phyloP scores from a whole-genome alignment of 2,113 vertebrate genomes.

The Dromas ardeola region DNA sequence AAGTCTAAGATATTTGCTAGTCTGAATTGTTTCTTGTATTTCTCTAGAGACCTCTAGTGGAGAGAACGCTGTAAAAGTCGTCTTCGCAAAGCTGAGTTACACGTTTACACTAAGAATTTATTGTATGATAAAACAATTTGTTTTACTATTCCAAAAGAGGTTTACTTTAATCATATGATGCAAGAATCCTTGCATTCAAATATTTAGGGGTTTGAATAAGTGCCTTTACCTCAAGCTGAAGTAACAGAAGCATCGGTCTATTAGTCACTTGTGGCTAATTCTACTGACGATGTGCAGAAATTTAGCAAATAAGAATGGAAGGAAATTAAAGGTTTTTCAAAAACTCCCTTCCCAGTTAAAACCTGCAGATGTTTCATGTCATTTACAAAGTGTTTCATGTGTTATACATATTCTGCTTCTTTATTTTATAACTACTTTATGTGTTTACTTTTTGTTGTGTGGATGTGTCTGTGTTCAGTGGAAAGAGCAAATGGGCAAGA shows the following conservation, averaged over 20 bases:
- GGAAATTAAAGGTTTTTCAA: background rate
- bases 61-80: background rate
- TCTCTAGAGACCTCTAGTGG: constrained; percentile 81
- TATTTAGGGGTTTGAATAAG: background rate
- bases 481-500: background rate
- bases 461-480: background rate
- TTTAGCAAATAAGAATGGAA: background rate
- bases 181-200: background rate
- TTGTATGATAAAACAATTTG: background rate
- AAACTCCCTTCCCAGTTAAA: background rate
- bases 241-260: background rate
- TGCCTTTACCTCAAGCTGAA: background rate
- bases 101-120: background rate
- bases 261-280: background rate
- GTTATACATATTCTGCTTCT: background rate
- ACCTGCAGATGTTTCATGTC: background rate
- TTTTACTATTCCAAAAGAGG: background rate
- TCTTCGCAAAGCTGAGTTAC: background rate
- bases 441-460: background rate
- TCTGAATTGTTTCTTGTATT: constrained; percentile 29
- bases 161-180: background rate
- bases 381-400: background rate
- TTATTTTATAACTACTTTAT: background rate
- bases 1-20: background rate
- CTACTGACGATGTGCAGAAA: background rate